phyloP scores from a whole-genome alignment of 2,113 vertebrate species.

The Diphyllodes magnificus region DNA sequence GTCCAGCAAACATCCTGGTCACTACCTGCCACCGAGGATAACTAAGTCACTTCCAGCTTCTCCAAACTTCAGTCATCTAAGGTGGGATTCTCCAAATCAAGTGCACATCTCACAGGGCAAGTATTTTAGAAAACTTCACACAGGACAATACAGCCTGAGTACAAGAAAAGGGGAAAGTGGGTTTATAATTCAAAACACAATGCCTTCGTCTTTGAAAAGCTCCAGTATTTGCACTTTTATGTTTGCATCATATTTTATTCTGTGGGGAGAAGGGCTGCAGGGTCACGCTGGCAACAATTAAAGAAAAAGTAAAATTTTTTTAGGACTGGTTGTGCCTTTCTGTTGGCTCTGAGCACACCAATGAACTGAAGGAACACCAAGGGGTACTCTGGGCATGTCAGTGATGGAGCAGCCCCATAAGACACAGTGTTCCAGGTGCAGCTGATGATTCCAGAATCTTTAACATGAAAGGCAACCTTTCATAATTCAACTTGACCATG shows the following conservation, averaged over 20 bases:
- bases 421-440: background rate
- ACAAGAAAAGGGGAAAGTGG: background rate
- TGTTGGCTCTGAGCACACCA: background rate
- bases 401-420: background rate
- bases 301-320: background rate
- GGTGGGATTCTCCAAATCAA: background rate
- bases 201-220: background rate
- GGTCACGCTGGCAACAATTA: background rate
- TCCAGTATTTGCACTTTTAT: background rate
- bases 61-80: background rate
- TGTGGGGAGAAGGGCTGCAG: background rate
- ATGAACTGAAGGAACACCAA: background rate
- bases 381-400: background rate
- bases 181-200: background rate
- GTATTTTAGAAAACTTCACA: background rate
- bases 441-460: background rate
- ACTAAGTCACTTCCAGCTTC: background rate
- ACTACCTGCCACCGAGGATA: rapidly evolving
- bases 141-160: background rate
- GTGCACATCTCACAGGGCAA: background rate
- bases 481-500: background rate
- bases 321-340: background rate
- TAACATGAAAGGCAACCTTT: background rate
- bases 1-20: rapidly evolving
- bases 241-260: background rate